These are phyloP conservation scores for Neotoxoptera formosana DNA, from an alignment of 1,140 invertebrate genomes.

Conservation along the genomic window DNA sequence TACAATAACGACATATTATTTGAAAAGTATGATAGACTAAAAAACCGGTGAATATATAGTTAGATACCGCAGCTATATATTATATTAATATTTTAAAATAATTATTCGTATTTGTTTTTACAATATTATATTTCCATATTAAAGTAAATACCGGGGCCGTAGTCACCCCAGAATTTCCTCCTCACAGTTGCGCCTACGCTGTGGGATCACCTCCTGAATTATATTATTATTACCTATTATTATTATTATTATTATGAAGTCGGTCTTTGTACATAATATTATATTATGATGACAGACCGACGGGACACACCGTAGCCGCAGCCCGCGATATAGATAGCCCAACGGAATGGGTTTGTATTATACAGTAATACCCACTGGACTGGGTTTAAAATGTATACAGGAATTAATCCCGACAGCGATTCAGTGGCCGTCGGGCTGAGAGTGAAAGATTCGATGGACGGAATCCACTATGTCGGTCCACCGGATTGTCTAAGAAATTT, in stretches of 20 bases:
- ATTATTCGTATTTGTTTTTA: too few relatives aligned
- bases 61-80: too few relatives aligned
- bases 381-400: conserved; percentile 60
- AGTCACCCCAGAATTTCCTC: too few relatives aligned
- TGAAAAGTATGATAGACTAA: too few relatives aligned
- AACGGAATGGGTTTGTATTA: conserved; percentile 58
- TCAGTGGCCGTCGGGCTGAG: conserved; percentile 69
- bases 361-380: conserved; percentile 55
- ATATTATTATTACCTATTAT: background rate
- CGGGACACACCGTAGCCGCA: conserved; percentile 9
- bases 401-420: conserved; percentile 61
- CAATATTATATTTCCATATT: too few relatives aligned
- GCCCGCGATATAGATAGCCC: conserved; percentile 26
- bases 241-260: background rate
- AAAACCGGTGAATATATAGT: too few relatives aligned
- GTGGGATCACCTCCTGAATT: too few relatives aligned
- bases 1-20: too few relatives aligned
- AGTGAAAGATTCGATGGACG: conserved; percentile 68
- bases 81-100: too few relatives aligned
- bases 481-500: conserved; percentile 67
- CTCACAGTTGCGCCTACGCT: too few relatives aligned
- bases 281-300: background rate
- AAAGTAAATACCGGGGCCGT: too few relatives aligned
- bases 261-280: background rate
- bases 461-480: conserved; percentile 67